Evolutionary conservation across 2,888 invertebrate species (phyloP).

Genomic region (Cancer borealis): DNA sequence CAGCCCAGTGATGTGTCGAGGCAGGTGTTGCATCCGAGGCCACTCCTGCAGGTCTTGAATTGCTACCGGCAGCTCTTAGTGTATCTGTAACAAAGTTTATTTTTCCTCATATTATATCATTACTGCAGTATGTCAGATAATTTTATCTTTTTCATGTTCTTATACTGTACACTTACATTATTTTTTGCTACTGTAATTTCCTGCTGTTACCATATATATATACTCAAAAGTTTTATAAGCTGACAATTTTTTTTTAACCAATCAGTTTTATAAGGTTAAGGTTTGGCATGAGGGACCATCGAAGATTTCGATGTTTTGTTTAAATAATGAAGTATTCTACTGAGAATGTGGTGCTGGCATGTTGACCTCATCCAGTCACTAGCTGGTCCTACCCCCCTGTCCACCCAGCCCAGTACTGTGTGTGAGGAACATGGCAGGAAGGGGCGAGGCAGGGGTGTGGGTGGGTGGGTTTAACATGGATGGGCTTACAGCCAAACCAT

Average conservation of each 20-base stretch:
- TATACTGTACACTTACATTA: conserved; percentile 3
- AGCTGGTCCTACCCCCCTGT: neutral
- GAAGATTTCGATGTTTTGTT: conserved; percentile 68
- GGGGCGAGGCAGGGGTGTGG: neutral
- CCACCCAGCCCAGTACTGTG: neutral
- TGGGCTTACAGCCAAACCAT: neutral
- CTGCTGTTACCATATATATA: neutral
- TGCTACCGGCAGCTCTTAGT: conserved; percentile 24
- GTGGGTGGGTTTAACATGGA: neutral
- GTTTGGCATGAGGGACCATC: conserved; percentile 63
- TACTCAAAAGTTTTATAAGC: neutral
- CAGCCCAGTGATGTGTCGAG: neutral
- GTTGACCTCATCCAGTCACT: neutral
- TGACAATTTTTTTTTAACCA: neutral
- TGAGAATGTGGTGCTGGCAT: neutral
- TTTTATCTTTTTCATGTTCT: conserved; percentile 36
- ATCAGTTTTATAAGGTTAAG: conserved; percentile 48
- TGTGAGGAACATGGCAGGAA: neutral
- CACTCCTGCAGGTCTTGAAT: neutral
- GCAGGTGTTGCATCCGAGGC: neutral
- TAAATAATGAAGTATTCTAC: conserved; percentile 31
- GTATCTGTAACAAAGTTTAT: conserved; percentile 12
- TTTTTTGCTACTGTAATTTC: conserved; percentile 2
- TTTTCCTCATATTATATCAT: neutral
- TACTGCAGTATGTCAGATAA: neutral